These are phyloP conservation scores for Bathynomus jamesi DNA, from an alignment of 1,140 invertebrate genomes.

Conservation along the genomic window DNA sequence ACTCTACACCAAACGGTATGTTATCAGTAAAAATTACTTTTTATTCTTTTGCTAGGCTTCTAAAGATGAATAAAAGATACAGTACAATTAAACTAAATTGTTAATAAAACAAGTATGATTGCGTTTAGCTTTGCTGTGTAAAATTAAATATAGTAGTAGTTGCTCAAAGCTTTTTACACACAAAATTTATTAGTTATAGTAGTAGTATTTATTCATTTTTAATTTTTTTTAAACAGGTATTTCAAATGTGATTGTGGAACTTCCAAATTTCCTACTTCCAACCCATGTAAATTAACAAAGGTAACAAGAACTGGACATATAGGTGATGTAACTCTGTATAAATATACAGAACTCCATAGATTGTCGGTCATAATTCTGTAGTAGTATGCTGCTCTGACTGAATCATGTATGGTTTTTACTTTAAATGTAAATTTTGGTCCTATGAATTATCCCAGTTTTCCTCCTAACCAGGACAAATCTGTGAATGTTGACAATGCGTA, in stretches of 20 bases:
- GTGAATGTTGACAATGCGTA: constrained; percentile 60
- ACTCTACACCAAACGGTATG: constrained; percentile 84
- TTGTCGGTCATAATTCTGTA: too few species aligned
- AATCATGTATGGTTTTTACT: too few species aligned
- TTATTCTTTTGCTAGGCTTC: too few species aligned
- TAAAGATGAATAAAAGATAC: too few species aligned
- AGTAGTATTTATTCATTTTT: too few species aligned
- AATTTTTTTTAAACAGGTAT: constrained; percentile 54
- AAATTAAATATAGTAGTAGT: constrained; percentile 92
- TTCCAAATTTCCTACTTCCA: constrained; percentile 55
- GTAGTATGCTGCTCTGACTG: too few species aligned
- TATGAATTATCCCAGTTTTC: too few species aligned
- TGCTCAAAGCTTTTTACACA: constrained; percentile 86
- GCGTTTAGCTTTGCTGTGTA: constrained; percentile 49
- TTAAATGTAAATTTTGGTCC: too few species aligned
- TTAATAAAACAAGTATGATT: constrained; percentile 69
- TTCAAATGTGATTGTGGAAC: constrained; percentile 98
- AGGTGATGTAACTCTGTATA: too few species aligned
- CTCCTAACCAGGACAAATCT: constrained; percentile 52
- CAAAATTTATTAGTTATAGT: constrained; percentile 91
- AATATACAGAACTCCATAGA: too few species aligned
- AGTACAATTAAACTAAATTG: too few species aligned
- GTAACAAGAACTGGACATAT: not conserved
- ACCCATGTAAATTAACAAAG: constrained; percentile 37
- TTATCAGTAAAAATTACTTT: constrained; percentile 61